Conservation (phyloP, 53 echinoderm and acorn worm genomes). For the Zoroaster sp. region DNA sequence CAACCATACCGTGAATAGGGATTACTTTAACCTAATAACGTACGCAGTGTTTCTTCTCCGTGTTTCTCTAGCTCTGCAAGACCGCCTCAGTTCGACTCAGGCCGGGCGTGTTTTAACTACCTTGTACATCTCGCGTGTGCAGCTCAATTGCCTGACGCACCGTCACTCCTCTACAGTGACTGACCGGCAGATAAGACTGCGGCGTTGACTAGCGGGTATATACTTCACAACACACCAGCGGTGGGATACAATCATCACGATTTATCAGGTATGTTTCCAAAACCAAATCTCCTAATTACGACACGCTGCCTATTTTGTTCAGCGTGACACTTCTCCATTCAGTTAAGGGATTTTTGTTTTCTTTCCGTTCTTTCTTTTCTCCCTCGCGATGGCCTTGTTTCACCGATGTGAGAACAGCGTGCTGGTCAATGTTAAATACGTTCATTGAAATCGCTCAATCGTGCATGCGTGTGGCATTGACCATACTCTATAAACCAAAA, state of each 20-base stretch:
- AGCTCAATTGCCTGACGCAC: conserved; percentile 14
- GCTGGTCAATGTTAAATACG: neutral
- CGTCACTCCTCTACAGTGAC: conserved; percentile 14
- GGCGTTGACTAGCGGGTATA: conserved; percentile 10
- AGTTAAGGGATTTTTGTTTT: neutral
- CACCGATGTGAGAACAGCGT: neutral
- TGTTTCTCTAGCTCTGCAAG: neutral
- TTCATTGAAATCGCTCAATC: conserved; percentile 13
- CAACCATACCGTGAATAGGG: neutral
- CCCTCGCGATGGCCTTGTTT: neutral
- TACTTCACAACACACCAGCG: neutral
- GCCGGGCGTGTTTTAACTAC: conserved; percentile 24
- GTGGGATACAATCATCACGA: neutral
- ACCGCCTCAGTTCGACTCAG: conserved; percentile 30
- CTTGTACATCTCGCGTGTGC: neutral
- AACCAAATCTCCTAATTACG: conserved; percentile 19
- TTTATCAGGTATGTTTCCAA: conserved; percentile 21
- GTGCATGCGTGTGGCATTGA: neutral
- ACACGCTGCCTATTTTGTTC: neutral
- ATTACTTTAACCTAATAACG: conserved; percentile 55
- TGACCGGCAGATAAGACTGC: conserved; percentile 45
- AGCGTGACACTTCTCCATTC: neutral
- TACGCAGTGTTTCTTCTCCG: conserved; percentile 2
- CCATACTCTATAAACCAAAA: neutral
- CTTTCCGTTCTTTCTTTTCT: neutral